Evolutionary conservation across 1,140 invertebrate genomes (phyloP).

Genomic region (Rhopalosiphum maidis): DNA sequence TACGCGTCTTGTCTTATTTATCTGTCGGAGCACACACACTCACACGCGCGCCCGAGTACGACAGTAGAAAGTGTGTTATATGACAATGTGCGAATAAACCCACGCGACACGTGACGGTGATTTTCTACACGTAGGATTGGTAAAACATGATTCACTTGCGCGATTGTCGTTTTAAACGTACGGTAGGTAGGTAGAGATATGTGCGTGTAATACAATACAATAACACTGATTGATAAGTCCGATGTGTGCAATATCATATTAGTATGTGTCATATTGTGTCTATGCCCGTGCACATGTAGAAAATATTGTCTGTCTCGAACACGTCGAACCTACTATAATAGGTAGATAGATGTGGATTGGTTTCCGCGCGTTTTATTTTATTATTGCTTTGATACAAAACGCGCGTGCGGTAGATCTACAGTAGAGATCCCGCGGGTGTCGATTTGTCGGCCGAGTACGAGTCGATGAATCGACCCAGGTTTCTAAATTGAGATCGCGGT

Average conservation of each 20-base stretch:
- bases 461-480: neutral
- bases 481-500: neutral
- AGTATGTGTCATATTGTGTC: too few species aligned
- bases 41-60: neutral
- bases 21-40: too few species aligned
- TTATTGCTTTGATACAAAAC: neutral
- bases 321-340: neutral
- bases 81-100: slow-evolving; percentile 18
- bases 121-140: slow-evolving; percentile 25
- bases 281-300: neutral
- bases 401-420: neutral
- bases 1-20: neutral
- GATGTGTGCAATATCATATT: neutral
- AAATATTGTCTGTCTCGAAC: neutral
- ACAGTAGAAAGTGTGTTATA: slow-evolving; percentile 28
- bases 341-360: neutral
- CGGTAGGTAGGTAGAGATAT: neutral
- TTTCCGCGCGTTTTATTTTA: neutral
- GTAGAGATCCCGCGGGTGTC: neutral
- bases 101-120: neutral
- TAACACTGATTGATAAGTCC: neutral
- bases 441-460: neutral
- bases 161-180: neutral
- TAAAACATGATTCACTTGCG: slow-evolving; percentile 3
- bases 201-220: neutral